phyloP scores from a whole-genome alignment of 35 echinoderm and acorn worm genomes.

The Lytechinus variegatus region DNA sequence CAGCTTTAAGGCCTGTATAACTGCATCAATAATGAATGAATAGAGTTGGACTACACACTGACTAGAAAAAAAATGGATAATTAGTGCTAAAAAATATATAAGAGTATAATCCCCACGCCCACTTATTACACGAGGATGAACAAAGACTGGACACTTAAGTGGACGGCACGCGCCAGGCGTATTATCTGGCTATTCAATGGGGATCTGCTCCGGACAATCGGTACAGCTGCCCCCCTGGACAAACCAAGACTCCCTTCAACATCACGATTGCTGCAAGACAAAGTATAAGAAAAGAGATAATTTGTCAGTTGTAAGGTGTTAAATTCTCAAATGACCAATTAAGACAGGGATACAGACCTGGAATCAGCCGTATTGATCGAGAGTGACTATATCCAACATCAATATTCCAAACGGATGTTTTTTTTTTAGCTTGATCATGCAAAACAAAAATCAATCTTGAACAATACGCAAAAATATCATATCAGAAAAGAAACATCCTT shows the following conservation, averaged over 20 bases:
- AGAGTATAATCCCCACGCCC: neutral
- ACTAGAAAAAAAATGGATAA: neutral
- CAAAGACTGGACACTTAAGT: neutral
- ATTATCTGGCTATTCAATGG: conserved; percentile 5
- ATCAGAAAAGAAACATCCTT: too few relatives aligned
- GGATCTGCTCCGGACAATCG: conserved; percentile 36
- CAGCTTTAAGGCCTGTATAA: neutral
- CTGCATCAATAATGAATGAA: too few relatives aligned
- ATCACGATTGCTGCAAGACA: neutral
- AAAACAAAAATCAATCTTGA: too few relatives aligned
- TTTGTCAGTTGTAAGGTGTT: neutral
- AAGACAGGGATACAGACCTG: neutral
- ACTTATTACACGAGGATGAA: neutral
- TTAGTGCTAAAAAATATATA: neutral
- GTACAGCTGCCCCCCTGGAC: neutral
- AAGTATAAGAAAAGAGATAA: neutral
- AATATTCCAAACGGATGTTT: too few relatives aligned
- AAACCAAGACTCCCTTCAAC: neutral
- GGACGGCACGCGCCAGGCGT: neutral
- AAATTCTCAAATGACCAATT: neutral
- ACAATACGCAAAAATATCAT: too few relatives aligned
- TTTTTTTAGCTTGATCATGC: too few relatives aligned
- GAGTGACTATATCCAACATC: too few relatives aligned
- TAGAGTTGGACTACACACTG: neutral
- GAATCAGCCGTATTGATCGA: neutral